phyloP scores from a whole-genome alignment of 2,797 vertebrate genomes.

The Percopsis omiscomaycus region DNA sequence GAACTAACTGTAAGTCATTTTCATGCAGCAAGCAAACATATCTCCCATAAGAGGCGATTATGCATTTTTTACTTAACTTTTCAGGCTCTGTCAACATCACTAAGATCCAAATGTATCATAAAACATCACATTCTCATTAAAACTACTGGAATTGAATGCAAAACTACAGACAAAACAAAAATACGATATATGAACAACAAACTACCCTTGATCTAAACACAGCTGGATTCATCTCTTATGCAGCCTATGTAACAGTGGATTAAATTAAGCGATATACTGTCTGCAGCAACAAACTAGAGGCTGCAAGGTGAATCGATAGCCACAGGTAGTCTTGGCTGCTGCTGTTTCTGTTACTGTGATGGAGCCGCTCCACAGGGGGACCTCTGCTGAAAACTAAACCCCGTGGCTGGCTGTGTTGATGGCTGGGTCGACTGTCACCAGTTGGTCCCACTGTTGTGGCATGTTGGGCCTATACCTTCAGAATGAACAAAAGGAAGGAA shows the following conservation, averaged over 20 bases:
- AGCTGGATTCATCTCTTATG: slow-evolving; percentile 65
- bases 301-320: slow-evolving; percentile 64
- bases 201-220: slow-evolving; percentile 50
- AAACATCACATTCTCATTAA: slow-evolving; percentile 31
- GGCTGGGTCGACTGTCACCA: slow-evolving; percentile 47
- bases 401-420: slow-evolving; percentile 49
- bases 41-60: slow-evolving; percentile 48
- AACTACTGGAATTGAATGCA: slow-evolving; percentile 17
- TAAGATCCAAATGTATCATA: slow-evolving; percentile 45
- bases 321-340: slow-evolving; percentile 36
- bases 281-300: slow-evolving; percentile 66
- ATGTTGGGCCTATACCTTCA: slow-evolving; percentile 40
- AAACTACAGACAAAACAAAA: slow-evolving; percentile 19
- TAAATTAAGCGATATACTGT: slow-evolving; percentile 72
- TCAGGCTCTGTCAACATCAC: slow-evolving; percentile 53
- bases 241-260: slow-evolving; percentile 69
- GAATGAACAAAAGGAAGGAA: slow-evolving; percentile 7
- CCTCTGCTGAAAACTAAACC: slow-evolving; percentile 43
- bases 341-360: slow-evolving; percentile 39
- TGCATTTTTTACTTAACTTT: slow-evolving; percentile 54
- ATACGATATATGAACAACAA: slow-evolving; percentile 29
- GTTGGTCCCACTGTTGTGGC: slow-evolving; percentile 45
- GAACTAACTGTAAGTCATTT: slow-evolving; percentile 65
- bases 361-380: slow-evolving; percentile 40
- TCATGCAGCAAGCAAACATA: slow-evolving; percentile 55